A percentile compares a stretch with the other conserved stretches of the same genome.
phyloP scores from a whole-genome alignment of 2,113 vertebrate genomes.

The Embiotoca jacksoni region DNA sequence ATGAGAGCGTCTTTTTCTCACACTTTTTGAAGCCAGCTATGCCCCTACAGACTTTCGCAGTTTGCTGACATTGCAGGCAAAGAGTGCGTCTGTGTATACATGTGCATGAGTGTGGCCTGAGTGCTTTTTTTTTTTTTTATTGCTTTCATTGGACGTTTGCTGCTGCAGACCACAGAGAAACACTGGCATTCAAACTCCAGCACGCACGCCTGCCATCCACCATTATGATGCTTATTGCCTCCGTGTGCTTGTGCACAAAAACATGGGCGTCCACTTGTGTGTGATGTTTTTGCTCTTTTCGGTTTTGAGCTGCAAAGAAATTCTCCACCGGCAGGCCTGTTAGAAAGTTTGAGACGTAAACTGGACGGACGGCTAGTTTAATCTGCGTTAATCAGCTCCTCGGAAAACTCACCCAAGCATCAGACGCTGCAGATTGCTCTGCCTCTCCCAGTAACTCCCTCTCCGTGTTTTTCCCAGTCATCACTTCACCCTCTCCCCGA shows the following conservation, averaged over 20 bases:
- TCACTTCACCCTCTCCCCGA: slow-evolving; percentile 45
- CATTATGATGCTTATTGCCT: slow-evolving; percentile 16
- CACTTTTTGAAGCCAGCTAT: slow-evolving; percentile 39
- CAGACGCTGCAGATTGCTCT: slow-evolving; percentile 90
- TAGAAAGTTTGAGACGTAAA: slow-evolving; percentile 84
- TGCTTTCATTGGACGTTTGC: slow-evolving; percentile 57
- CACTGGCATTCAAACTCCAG: slow-evolving; percentile 39
- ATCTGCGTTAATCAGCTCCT: slow-evolving; percentile 91
- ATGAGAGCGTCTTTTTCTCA: slow-evolving; percentile 57
- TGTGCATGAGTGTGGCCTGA: slow-evolving; percentile 23
- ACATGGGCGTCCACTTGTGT: slow-evolving; percentile 38
- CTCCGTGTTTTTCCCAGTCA: slow-evolving; percentile 46
- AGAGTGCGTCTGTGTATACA: slow-evolving; percentile 19
- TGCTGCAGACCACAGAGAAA: slow-evolving; percentile 62
- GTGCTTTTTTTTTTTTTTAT: slow-evolving; percentile 32
- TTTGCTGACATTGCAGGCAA: slow-evolving; percentile 66
- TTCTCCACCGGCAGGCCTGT: slow-evolving; percentile 72
- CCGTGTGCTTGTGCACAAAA: slow-evolving; percentile 15
- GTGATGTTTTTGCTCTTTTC: slow-evolving; percentile 29
- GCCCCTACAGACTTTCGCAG: slow-evolving; percentile 51
- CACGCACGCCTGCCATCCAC: slow-evolving; percentile 32
- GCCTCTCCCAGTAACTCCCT: slow-evolving; percentile 48
- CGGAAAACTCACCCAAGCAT: slow-evolving; percentile 93
- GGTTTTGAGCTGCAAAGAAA: slow-evolving; percentile 68
- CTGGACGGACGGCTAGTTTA: slow-evolving; percentile 85